Base-by-base conservation (phyloP, 2,797 vertebrate species). In the Sebastolobus altivelis region DNA sequence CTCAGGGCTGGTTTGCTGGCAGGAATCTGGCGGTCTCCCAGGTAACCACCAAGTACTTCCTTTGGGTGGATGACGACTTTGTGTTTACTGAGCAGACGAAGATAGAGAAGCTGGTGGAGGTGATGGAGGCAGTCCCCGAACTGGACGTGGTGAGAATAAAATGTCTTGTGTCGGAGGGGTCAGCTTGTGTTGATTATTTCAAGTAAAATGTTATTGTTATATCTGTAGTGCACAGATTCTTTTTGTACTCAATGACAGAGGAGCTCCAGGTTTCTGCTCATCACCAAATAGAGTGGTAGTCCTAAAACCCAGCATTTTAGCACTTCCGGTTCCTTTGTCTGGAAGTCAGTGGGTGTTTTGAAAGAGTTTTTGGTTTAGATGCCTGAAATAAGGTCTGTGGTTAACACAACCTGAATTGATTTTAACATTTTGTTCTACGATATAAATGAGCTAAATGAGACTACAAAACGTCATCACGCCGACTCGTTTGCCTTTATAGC, bases 31-130 rank as follows among this genome's bases (percentile, higher is more conserved):
- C 92, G 5, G 60, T 95, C 52, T 96, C 96, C n/a, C 95, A 96
- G 76, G 96, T 96, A 72, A 94, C 93, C 70, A 96, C 95, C 49
- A 96, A 97, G 60, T 96, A 96, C 5, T 92, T 96, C 46, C 90
- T 96, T 56, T 96, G 96, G 96, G 94, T 96, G 75, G 95, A 96
- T 0, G 95, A 97, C 22, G 96, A 97, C 83, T 96, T 94, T 59
- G 5, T 93, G 43, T 96, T 97, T 62, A 93, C 70, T 0, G 8
- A 77, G 7, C 9, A 89, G 9, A 96, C 95, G 3, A 95, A 90
- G 55, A 94, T 97, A 8, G 95, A 96, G 77, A 86, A 83, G 8
- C 76, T 96, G 70, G 91, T 96, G 3, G 89, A 95, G 14, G 90
- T 96, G 20, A 87, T 97, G 88, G 95, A 97, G 73, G 67, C 79